Evolutionary conservation across 2,888 invertebrate species (phyloP).

Genomic region (Patella caerulea): DNA sequence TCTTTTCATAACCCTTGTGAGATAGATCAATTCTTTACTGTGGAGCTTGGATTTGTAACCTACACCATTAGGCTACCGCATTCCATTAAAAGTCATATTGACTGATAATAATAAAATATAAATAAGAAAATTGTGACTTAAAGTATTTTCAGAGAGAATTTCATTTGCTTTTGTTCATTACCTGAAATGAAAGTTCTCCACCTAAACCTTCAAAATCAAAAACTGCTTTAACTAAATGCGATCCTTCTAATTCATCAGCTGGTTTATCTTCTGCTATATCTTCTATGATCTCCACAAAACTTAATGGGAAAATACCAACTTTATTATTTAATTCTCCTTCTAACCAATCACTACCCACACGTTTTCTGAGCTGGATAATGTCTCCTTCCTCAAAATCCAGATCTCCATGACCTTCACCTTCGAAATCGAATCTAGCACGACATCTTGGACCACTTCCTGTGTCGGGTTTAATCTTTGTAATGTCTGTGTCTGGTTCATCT

Average conservation of each 20-base stretch:
- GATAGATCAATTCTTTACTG: no score
- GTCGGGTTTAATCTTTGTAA: neutral
- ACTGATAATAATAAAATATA: no score
- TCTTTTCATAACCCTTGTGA: no score
- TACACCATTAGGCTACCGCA: no score
- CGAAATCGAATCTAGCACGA: conserved; percentile 65
- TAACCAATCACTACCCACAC: conserved; percentile 64
- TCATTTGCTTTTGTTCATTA: conserved; percentile 20
- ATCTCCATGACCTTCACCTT: conserved; percentile 55
- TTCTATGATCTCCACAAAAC: conserved; percentile 71
- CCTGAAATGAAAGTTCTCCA: conserved; percentile 58
- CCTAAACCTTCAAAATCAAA: conserved; percentile 55
- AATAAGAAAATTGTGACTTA: no score
- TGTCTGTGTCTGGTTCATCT: neutral
- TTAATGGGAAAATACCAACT: conserved; percentile 71
- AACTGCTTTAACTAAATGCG: conserved; percentile 39
- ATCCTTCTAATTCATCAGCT: neutral
- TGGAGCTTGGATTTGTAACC: no score
- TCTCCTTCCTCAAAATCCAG: conserved; percentile 62
- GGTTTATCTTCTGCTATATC: conserved; percentile 45
- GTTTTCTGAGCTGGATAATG: conserved; percentile 51
- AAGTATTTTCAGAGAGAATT: neutral
- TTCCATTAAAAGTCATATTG: no score
- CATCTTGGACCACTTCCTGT: conserved; percentile 57
- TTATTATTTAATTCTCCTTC: conserved; percentile 57